Evolutionary conservation across 2,113 vertebrate species (phyloP), one percentile per base, ranked within the genome.

Genomic region (Scophthalmus maximus): DNA sequence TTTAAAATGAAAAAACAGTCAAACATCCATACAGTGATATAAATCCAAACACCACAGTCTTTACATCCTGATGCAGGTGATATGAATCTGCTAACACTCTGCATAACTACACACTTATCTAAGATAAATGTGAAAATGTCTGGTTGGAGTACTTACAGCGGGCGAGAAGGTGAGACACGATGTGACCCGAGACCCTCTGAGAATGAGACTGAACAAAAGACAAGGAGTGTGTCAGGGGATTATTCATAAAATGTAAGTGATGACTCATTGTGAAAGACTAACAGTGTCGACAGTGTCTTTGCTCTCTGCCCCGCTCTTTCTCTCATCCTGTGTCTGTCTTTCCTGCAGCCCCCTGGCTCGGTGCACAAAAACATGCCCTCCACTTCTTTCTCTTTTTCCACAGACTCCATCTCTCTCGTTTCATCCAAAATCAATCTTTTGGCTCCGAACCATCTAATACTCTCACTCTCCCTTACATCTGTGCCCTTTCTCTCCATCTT

Each of bases 161-260:
- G 44, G 62, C 0, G 62, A 77, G 79, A 18, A n/a, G 46, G 11
- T 40, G 40, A 57, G 29, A 49, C 2, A 3, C 66, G 79, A 65
- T 82, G 73, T 69, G 10, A 32, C 25, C 42, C 30, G 55, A 23
- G 88, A 91, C 91, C 88, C 89, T 87, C 80, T 78, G 36, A 79
- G 46, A 63, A 15, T 46, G 22, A 72, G 81, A 92, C 77, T 90
- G 87, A 91, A 11, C 67, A 61, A 53, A 51, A 57, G 56, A 85
- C 29, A 14, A 59, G 60, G 68, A 69, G 20, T 74, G 58, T 82
- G 63, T 79, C 76, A 73, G 68, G 59, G 58, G 42, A 70, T 61
- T 81, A 66, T 73, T 86, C 72, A 74, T 53, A 47, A 87, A 79
- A 81, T 60, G 72, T 73, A 67, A 52, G 4, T 4, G 38, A 59